phyloP scores from a whole-genome alignment of 2,113 vertebrate species.

The Carettochelys insculpta region DNA sequence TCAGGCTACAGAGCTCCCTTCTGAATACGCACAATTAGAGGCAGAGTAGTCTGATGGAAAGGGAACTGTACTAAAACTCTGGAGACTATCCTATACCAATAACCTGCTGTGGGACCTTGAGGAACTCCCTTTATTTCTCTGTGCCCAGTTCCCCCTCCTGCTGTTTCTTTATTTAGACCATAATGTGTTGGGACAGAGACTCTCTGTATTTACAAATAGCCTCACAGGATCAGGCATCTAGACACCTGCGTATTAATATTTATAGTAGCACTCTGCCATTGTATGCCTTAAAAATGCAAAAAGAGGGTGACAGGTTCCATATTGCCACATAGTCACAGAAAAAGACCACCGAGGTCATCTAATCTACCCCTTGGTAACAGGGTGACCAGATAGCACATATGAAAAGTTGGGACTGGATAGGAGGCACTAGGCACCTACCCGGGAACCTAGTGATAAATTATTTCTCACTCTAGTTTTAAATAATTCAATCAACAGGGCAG shows the following conservation, averaged over 20 bases:
- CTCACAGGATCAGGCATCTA: not conserved
- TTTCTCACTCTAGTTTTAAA: not conserved
- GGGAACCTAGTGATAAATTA: not conserved
- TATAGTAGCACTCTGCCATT: not conserved
- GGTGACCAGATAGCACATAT: too few species aligned
- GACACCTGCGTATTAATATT: not conserved
- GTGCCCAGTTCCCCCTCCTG: not conserved
- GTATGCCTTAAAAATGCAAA: not conserved
- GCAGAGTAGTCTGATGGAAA: not conserved
- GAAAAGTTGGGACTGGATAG: too few species aligned
- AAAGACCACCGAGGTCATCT: not conserved
- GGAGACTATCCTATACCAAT: not conserved
- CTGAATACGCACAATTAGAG: not conserved
- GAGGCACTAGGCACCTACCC: too few species aligned
- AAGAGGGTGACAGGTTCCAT: not conserved
- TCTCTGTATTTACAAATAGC: not conserved
- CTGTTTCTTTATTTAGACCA: not conserved
- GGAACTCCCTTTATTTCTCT: not conserved
- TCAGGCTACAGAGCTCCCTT: not conserved
- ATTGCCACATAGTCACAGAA: not conserved
- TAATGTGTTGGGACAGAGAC: not conserved
- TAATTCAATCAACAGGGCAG: not conserved
- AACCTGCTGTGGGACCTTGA: not conserved
- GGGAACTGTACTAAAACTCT: not conserved
- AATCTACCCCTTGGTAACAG: not conserved